Base-by-base conservation (phyloP, 2,113 vertebrate species). In the Anguilla japonica region DNA sequence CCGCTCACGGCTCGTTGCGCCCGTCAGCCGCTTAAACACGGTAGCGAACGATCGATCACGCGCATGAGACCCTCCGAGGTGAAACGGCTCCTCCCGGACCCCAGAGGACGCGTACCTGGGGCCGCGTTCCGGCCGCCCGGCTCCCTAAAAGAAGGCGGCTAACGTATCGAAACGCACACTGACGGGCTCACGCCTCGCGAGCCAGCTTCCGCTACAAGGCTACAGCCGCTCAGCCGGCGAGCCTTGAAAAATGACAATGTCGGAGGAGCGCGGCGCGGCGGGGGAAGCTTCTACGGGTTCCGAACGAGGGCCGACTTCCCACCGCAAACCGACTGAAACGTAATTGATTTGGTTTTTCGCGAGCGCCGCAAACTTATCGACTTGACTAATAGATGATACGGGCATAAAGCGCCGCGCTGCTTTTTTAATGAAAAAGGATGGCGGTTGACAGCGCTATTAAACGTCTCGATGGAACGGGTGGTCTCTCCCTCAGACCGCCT, bases 121-220 rank as follows among this genome's bases (percentile, higher is more conserved):
- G 50, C 40, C 57, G 78, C 86, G 5, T 83, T 39, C 88, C 18
- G 16, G 14, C 85, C 53, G 78, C 41, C 8, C 41, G 29, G 83
- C 79, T 71, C 82, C 79, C 46, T 63, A 22, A 40, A 40, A 67
- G 60, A 41, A 67, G 88, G 82, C 9, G 83, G 79, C 46, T 67
- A 63, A n/a, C 78, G 43, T 67, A 60, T 86, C 29, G 43, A 85
- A 86, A 80, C 83, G 41, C 56, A 83, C 81, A 67, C 22, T 67
- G 53, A 87, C 67, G 86, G 43, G 26, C 15, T 85, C 41, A 41
- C n/a, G 16, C 67, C n/a, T 75, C 67, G 34, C 34, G 26, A 22
- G 18, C 20, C 22, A 6, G 3, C 22, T 67, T 8, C 60, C 7
- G 9, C 67, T 34, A 57, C 34, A 85, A 41, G 34, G 43, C 34